phyloP scores from a whole-genome alignment of 2,113 vertebrate species.

The Hystrix cristata region DNA sequence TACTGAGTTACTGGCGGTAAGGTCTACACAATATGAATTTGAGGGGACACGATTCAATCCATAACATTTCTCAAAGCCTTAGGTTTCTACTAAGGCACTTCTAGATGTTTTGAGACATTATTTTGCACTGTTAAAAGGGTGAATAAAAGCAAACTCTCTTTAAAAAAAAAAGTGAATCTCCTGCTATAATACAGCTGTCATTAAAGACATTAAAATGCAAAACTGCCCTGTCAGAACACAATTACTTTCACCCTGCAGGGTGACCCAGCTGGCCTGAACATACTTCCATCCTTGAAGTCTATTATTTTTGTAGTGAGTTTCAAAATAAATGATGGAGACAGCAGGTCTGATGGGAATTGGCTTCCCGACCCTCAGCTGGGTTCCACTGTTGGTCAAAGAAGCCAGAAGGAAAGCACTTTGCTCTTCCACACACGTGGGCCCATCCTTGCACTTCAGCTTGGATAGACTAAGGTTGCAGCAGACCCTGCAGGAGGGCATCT shows the following conservation, averaged over 20 bases:
- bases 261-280: rapidly evolving
- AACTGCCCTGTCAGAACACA: not conserved
- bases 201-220: not conserved
- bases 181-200: not conserved
- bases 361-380: rapidly evolving
- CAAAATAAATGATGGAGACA: not conserved
- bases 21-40: not conserved
- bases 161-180: not conserved
- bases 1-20: not conserved
- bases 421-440: not conserved
- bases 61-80: not conserved
- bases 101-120: not conserved
- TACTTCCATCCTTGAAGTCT: not conserved
- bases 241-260: rapidly evolving
- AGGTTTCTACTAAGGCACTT: not conserved
- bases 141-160: not conserved
- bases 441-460: not conserved
- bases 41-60: not conserved
- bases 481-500: not conserved
- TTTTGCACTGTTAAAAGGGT: not conserved
- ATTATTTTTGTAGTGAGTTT: not conserved
- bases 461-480: not conserved
- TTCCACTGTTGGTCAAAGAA: no score
- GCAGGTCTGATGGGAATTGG: not conserved
- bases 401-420: not conserved